Base-by-base conservation (phyloP, 1,140 invertebrate genomes). In the Brachionus plicatilis region DNA sequence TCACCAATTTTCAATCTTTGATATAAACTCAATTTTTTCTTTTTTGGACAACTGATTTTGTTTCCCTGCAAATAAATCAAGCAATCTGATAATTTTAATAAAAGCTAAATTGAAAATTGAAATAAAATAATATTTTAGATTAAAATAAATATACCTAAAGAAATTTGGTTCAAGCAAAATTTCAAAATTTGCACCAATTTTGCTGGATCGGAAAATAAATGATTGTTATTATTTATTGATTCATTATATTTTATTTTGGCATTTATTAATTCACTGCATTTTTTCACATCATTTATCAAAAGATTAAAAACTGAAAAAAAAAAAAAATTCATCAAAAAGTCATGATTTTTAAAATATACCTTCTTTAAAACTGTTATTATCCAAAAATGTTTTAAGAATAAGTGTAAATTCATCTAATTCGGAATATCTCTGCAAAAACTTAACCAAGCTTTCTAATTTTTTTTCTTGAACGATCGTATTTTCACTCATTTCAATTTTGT, bases 41-140 rank as follows among this genome's bases (percentile, higher is more conserved):
- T 65, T 50, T 82, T 82, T 82, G 24, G 79, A 82, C 12, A 82
- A 27, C 41, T 82, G 33, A 41, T 82, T 20, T 41, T 82, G 79
- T 41, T 82, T 60, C 0, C 20, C 33, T 8, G 79, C 33, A 37
- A 56, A 82, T 12, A 65, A 27, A 43, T 82, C 53, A 8, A 82
- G 17, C 12, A 82, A 6, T 24, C 79, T 24, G 3, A 76, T 47
- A 33, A 24, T 24, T 82, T 82, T 82, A 4, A 82, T 66, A 27
- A 80, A 12, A 2, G 78, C 53, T 47, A 65, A 65, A 29, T 41
- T n/a, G 8, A 24, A 53, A 53, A 56, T 41, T 80, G 6, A 6
- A 24, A 45, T 8, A 17, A 17, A 17, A 43, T 20, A 43, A 7
- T 75, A 43, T 20, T 45, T 20, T 8, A n/a, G 37, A 11, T 2